Evolutionary conservation across 2,113 vertebrate species (phyloP), one percentile per base, ranked within the genome.

Genomic region (Thamnophis sirtalis): DNA sequence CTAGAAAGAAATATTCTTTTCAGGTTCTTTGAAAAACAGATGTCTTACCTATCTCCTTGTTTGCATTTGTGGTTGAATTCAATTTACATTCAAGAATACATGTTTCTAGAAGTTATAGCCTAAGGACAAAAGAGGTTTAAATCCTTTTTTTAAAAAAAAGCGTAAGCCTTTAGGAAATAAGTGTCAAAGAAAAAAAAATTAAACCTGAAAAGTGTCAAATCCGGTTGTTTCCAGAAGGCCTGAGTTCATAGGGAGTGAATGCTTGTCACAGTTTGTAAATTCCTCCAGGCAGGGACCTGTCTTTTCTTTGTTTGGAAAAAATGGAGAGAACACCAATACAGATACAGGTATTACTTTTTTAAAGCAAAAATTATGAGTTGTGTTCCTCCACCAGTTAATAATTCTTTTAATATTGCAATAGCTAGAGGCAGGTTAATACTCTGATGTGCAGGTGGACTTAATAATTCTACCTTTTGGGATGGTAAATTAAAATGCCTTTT

Each of bases 181-280:
- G 89, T 92, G 85, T 55, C 19, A n/a, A 90, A 90, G 9, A 19
- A 43, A 60, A 89, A 95, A 90, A 84, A 10, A 19, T 58, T 55
- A 90, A 68, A 38, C 88, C 19, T 84, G 28, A 93, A 92, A 54
- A 92, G 84, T 93, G 93, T 94, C 73, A 94, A 54, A 63, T 92
- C 94, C 3, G 33, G 93, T 95, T 93, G 85, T 93, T 95, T 93
- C 54, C 90, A 28, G 15, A 93, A 55, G 80, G 86, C 91, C 91
- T 93, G 56, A 95, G 84, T 93, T 48, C 88, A 60, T 90, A 92
- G 95, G 9, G 89, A 94, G 93, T 56, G 89, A 92, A 93, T 90
- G 55, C 6, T 86, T 93, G 9, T 88, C 28, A 17, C 54, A 91
- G 5, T 1, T 80, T 92, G 22, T 91, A 94, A 94, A 17, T 92